Evolutionary conservation across 2,113 vertebrate species (phyloP), one percentile per base, ranked within the genome.

Genomic region (Rafetus swinhoei): DNA sequence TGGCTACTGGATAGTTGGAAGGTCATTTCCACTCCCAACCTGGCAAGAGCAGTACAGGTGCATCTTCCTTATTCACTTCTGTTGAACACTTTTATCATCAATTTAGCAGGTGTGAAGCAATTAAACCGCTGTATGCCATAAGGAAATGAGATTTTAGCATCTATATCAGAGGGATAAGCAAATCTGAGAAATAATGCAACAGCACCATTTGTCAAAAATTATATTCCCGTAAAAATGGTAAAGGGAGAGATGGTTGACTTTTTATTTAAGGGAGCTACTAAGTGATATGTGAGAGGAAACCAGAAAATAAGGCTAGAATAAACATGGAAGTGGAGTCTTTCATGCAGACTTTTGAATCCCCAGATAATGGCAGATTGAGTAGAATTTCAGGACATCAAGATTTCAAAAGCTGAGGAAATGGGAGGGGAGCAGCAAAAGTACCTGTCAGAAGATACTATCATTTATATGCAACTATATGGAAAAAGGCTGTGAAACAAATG

Each of bases 181-280:
- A n/a, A 32, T 27, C n/a, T 32, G 50, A 56, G 21, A 19, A 62
- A 35, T 22, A 2, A 0, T 0, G 1, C 0, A 0, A 6, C 15
- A 29, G 2, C 29, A 60, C 59, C 25, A 27, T 14, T 60, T 29
- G 59, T 27, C 25, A 60, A 60, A 25, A 60, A 60, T 60, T 29
- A 60, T 29, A 60, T 60, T 60, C 59, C 59, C 11, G 27, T 27
- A 60, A 60, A 60, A 60, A 60, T 60, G 59, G 59, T 27, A 60
- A 60, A 29, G 59, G 12, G 25, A 29, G 25, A 29, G 59, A 60
- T 11, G 1, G 59, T 60, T 60, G 13, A 29, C 25, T 29, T 60
- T 60, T 29, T 60, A 60, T 60, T 60, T 60, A 60, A 60, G 59
- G 59, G 25, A 13, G 12, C 12, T 60, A 60, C 12, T 29, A 5